These are phyloP conservation scores for Mobula hypostoma DNA, from an alignment of 2,113 vertebrate species.

Conservation along the genomic window DNA sequence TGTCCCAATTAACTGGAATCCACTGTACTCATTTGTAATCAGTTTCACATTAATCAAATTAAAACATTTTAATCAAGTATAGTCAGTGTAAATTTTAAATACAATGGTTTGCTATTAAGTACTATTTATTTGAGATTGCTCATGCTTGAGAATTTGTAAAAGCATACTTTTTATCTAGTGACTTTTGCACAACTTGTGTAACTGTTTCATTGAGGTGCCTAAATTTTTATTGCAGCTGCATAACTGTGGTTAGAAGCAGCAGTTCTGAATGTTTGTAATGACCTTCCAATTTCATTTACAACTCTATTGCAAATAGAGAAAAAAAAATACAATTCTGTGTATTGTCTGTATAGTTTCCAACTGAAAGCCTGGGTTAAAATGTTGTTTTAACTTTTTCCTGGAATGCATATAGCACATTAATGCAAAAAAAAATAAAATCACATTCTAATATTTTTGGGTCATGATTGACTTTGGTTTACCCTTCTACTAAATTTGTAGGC, in stretches of 20 bases:
- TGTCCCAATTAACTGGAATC: too few relatives aligned
- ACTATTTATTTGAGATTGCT: slow-evolving; percentile 86
- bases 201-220: slow-evolving; percentile 51
- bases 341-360: background rate
- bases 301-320: background rate
- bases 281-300: background rate
- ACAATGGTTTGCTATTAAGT: slow-evolving; percentile 57
- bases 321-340: background rate
- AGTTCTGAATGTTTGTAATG: background rate
- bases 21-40: slow-evolving; percentile 48
- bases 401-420: background rate
- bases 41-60: slow-evolving; percentile 57
- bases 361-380: slow-evolving; percentile 2
- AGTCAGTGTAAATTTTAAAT: slow-evolving; percentile 62
- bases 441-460: slow-evolving; percentile 8
- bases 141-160: slow-evolving; percentile 76
- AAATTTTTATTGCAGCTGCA: background rate
- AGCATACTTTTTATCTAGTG: slow-evolving; percentile 86
- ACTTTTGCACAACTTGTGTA: slow-evolving; percentile 93
- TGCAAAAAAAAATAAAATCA: background rate
- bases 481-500: background rate
- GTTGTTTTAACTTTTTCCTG: background rate
- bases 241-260: background rate
- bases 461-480: background rate
- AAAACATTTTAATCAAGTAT: slow-evolving; percentile 52